phyloP scores from a whole-genome alignment of 2,888 invertebrate genomes.

The Phorcus lineatus region DNA sequence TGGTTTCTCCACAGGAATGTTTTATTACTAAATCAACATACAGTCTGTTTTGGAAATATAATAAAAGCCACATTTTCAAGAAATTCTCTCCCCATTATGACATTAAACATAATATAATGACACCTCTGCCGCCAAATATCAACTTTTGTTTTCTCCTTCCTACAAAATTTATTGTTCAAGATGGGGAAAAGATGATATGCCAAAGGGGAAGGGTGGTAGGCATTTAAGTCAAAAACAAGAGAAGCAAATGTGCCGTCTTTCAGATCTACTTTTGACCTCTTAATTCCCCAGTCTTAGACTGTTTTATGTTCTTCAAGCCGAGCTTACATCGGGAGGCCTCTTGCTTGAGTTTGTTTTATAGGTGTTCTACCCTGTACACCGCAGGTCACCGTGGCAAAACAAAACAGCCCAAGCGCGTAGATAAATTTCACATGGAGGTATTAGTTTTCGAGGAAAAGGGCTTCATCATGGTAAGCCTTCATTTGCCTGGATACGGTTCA shows the following conservation, averaged over 20 bases:
- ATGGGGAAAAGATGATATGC: background rate
- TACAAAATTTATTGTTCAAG: background rate
- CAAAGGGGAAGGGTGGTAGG: background rate
- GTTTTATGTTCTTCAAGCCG: background rate
- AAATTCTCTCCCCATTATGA: background rate
- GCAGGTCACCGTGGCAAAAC: background rate
- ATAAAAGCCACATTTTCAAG: background rate
- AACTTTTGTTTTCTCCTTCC: constrained; percentile 5
- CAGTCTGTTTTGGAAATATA: background rate
- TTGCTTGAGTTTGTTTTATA: background rate
- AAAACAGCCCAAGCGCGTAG: background rate
- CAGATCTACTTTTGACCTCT: background rate
- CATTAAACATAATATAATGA: constrained; percentile 10
- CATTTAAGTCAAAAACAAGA: background rate
- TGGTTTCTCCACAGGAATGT: background rate
- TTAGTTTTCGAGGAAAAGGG: background rate
- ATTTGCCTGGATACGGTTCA: background rate
- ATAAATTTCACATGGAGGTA: background rate
- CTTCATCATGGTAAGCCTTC: background rate
- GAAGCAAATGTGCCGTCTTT: background rate
- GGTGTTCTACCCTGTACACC: background rate
- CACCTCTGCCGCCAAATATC: background rate
- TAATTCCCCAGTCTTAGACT: background rate
- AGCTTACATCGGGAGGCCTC: background rate
- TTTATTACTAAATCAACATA: background rate